Base-by-base conservation (phyloP, 2,888 invertebrate genomes). In the Sarcophaga carnaria region DNA sequence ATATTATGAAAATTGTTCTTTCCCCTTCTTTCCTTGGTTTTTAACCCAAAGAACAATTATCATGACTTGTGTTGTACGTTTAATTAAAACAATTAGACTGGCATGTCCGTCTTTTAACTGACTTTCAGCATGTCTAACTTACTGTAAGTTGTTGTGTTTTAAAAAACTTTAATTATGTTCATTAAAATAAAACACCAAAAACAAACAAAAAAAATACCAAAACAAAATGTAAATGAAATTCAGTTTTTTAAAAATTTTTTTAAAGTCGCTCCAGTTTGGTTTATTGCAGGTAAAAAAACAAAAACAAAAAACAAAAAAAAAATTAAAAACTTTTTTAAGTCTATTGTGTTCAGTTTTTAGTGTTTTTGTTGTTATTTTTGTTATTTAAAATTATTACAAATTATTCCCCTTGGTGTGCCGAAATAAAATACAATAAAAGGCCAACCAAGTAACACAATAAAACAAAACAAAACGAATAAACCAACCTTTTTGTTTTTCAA, bases 81-180 rank as follows among this genome's bases (percentile, higher is more conserved):
- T 60, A 83, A 67, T 83, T 74, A 47, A 66, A 77, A 66, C 59
- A 77, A 77, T 71, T 60, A 49, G 49, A 47, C 6, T 37, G 12
- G 20, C 67, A 49, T 77, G 67, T 69, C 45, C 27, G 12, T 67
- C 22, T 70, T 0, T 12, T 0, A 3, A 37, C 11, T 27, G 0
- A 1, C 5, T 27, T 27, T 27, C 20, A 20, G 20, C 1, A 20
- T 20, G 27, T 27, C 27, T 27, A 67, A 60, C 59, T 27, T 5
- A 25, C 5, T 74, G 74, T n/a, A 47, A 12, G 17, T 12, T 64
- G 14, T 80, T 80, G 8, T 37, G 22, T 37, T 37, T 62, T 25
- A 25, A 37, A 37, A 37, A 17, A 22, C 4, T 63, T 59, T 64
- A 80, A 64, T 37, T 22, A 37, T 37, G 59, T 59, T 11, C 14